A percentile compares a stretch with the other conserved stretches of the same genome.
Conservation (phyloP, 1,140 invertebrate species). For the Aphelenchoides fujianensis region DNA sequence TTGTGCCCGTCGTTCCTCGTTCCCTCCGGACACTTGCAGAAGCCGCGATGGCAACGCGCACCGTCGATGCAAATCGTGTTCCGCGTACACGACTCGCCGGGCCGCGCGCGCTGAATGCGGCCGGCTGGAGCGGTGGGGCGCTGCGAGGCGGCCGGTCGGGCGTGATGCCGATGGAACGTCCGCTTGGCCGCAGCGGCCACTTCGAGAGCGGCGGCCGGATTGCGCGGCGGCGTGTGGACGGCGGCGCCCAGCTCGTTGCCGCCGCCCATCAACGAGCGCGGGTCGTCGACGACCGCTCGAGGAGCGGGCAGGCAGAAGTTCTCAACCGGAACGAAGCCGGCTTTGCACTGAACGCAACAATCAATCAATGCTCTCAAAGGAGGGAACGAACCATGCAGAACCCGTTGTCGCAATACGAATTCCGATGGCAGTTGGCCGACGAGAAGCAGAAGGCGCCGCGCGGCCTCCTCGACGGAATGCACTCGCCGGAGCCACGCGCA, state of each 20-base stretch:
- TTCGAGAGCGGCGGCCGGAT: not conserved
- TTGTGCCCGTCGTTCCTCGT: conserved; percentile 35
- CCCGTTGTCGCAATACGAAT: conserved; percentile 57
- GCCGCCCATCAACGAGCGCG: not conserved
- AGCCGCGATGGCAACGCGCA: conserved; percentile 33
- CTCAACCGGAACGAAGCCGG: conserved; percentile 36
- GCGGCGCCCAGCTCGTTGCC: not conserved
- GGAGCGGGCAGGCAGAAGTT: conserved; percentile 47
- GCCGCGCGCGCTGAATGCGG: not conserved
- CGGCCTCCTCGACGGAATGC: conserved; percentile 25
- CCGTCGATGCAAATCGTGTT: conserved; percentile 37
- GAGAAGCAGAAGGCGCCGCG: conserved; percentile 39
- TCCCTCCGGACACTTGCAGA: conserved; percentile 52
- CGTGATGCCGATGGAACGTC: not conserved
- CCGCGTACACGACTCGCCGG: conserved; percentile 25
- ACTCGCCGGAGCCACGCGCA: conserved; percentile 21
- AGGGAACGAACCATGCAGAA: too few relatives aligned
- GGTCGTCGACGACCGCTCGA: conserved; percentile 39
- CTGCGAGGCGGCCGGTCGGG: not conserved
- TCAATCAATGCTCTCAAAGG: too few relatives aligned
- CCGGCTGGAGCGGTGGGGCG: not conserved
- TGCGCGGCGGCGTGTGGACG: not conserved
- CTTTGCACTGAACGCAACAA: conserved; percentile 39
- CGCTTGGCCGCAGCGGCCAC: not conserved
- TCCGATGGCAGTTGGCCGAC: conserved; percentile 51